Conservation (phyloP, 2,797 vertebrate genomes). For the Smutsia gigantea region DNA sequence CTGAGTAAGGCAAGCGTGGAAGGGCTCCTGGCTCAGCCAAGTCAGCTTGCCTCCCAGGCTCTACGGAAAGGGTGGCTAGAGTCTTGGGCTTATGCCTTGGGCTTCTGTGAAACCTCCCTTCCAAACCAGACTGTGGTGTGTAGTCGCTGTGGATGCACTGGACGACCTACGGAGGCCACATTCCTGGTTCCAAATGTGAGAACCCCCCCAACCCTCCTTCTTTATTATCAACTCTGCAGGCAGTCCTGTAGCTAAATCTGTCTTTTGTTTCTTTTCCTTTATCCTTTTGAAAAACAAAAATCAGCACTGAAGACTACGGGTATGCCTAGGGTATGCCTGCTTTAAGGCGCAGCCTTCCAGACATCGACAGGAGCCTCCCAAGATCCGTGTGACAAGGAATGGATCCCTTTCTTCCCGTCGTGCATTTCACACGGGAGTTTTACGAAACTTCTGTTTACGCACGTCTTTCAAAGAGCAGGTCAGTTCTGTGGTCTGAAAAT, state of each 20-base stretch:
- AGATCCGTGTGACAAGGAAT: background rate
- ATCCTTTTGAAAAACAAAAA: background rate
- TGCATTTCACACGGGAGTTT: background rate
- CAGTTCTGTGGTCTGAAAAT: background rate
- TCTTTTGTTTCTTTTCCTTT: background rate
- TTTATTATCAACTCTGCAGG: background rate
- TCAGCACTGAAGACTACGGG: background rate
- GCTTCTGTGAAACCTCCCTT: background rate
- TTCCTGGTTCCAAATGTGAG: background rate
- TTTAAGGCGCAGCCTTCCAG: background rate
- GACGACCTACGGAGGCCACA: background rate
- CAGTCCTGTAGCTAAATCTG: background rate
- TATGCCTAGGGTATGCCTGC: too few species aligned
- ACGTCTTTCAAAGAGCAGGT: background rate
- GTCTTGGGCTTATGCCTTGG: background rate
- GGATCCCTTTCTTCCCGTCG: accelerated
- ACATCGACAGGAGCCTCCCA: background rate
- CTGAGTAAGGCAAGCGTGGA: background rate
- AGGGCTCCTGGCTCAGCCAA: background rate
- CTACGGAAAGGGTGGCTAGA: background rate
- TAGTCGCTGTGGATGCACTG: accelerated
- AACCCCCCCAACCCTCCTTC: background rate
- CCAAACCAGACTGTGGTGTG: background rate
- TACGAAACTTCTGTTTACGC: background rate
- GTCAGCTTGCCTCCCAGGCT: background rate